These are phyloP conservation scores for Zophobas atratus DNA, from an alignment of 1,140 invertebrate species.

Conservation along the genomic window DNA sequence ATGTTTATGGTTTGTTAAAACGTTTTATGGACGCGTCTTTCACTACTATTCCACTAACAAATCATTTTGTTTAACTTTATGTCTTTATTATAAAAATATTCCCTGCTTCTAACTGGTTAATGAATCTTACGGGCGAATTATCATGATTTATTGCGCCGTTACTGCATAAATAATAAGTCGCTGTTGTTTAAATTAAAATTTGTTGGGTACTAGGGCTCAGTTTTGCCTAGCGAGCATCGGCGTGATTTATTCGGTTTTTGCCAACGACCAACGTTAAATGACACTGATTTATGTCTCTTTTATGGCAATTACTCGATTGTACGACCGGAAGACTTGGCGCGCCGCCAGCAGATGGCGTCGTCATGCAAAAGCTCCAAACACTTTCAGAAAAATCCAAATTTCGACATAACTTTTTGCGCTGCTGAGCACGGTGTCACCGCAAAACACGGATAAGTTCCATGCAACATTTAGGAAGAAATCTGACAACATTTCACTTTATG, in stretches of 20 bases:
- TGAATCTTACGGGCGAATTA: slow-evolving; percentile 38
- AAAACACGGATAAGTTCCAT: no score
- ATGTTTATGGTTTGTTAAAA: slow-evolving; percentile 38
- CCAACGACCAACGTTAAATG: slow-evolving; percentile 13
- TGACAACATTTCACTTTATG: no score
- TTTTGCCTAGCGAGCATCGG: slow-evolving; percentile 19
- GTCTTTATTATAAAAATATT: slow-evolving; percentile 43
- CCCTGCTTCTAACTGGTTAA: slow-evolving; percentile 34
- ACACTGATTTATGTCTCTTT: slow-evolving; percentile 42
- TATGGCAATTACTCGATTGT: slow-evolving; percentile 32
- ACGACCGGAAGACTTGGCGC: not conserved
- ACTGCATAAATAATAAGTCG: slow-evolving; percentile 33
- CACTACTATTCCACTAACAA: slow-evolving; percentile 36
- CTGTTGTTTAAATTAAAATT: slow-evolving; percentile 37
- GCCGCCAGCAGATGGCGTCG: slow-evolving; percentile 12
- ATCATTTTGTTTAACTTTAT: slow-evolving; percentile 40
- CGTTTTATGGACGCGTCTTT: slow-evolving; percentile 34
- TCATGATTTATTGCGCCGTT: slow-evolving; percentile 31
- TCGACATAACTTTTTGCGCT: not conserved
- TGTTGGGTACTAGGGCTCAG: not conserved
- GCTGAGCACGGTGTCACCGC: no score
- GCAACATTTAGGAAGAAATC: no score
- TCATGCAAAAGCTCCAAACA: not conserved
- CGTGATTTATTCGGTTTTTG: slow-evolving; percentile 32
- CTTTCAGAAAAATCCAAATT: not conserved